phyloP scores from a whole-genome alignment of 2,888 invertebrate genomes.

The Biston betularia region DNA sequence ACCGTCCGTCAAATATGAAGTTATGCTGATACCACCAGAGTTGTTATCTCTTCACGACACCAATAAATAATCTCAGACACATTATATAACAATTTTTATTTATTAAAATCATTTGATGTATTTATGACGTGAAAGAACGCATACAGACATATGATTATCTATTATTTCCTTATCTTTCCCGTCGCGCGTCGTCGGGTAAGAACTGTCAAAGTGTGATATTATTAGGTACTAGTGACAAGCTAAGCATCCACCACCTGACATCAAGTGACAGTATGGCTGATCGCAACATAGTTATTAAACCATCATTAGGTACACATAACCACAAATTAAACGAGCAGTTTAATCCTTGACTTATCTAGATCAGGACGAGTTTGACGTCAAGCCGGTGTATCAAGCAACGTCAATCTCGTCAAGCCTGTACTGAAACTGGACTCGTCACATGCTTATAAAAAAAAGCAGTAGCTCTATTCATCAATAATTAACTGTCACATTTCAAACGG shows the following conservation, averaged over 20 bases:
- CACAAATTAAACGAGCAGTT: conserved; percentile 19
- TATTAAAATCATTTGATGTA: too few relatives aligned
- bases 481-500: conserved; percentile 6
- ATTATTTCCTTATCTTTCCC: too few relatives aligned
- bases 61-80: too few relatives aligned
- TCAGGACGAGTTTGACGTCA: conserved; percentile 38
- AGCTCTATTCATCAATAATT: conserved; percentile 11
- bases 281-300: neutral
- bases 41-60: too few relatives aligned
- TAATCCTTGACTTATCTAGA: conserved; percentile 39
- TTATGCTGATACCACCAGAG: too few relatives aligned
- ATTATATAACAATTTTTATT: too few relatives aligned
- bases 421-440: conserved; percentile 36
- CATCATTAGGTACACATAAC: conserved; percentile 4
- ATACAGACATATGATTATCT: too few relatives aligned
- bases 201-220: neutral
- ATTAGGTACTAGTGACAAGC: neutral
- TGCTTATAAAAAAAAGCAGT: conserved; percentile 28
- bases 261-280: neutral
- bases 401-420: conserved; percentile 34
- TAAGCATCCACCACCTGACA: neutral
- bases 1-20: too few relatives aligned
- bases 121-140: too few relatives aligned
- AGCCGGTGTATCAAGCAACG: conserved; percentile 32
- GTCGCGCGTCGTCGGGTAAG: too few relatives aligned